phyloP scores from a whole-genome alignment of 2,888 invertebrate species.

The Reticulitermes lucifugus region DNA sequence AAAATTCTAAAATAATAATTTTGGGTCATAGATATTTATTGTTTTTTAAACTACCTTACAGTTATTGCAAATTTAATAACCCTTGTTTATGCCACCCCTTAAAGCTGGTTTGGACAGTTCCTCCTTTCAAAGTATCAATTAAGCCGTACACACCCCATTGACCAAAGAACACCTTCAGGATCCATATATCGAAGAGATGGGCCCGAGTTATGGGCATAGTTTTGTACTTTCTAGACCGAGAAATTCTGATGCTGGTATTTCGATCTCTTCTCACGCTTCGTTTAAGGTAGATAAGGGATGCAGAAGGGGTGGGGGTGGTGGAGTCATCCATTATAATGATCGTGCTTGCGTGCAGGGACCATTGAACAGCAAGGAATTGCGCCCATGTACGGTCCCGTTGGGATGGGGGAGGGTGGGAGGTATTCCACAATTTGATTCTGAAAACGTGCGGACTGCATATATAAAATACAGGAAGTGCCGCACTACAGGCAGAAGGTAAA shows the following conservation, averaged over 20 bases:
- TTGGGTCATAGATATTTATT: too few relatives aligned
- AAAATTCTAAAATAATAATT: too few relatives aligned
- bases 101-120: not conserved
- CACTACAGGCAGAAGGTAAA: slow-evolving; percentile 41
- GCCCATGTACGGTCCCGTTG: slow-evolving; percentile 34
- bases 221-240: slow-evolving; percentile 41
- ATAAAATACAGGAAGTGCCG: slow-evolving; percentile 21
- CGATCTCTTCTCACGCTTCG: slow-evolving; percentile 46
- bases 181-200: slow-evolving; percentile 40
- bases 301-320: not conserved
- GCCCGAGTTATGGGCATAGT: slow-evolving; percentile 28
- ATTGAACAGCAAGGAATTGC: slow-evolving; percentile 44
- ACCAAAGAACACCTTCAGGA: slow-evolving; percentile 40
- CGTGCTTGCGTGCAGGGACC: slow-evolving; percentile 41
- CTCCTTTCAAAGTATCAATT: slow-evolving; percentile 26
- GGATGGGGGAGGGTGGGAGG: slow-evolving; percentile 16
- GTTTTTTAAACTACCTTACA: too few relatives aligned
- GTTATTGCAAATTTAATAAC: too few relatives aligned
- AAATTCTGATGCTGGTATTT: slow-evolving; percentile 40
- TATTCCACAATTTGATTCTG: slow-evolving; percentile 45
- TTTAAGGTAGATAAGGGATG: slow-evolving; percentile 41
- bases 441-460: slow-evolving; percentile 32
- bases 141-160: slow-evolving; percentile 28
- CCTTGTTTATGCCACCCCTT: slow-evolving; percentile 15
- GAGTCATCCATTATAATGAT: slow-evolving; percentile 43